Conservation (phyloP, 2,888 invertebrate species). For the Clitarchus hookeri region DNA sequence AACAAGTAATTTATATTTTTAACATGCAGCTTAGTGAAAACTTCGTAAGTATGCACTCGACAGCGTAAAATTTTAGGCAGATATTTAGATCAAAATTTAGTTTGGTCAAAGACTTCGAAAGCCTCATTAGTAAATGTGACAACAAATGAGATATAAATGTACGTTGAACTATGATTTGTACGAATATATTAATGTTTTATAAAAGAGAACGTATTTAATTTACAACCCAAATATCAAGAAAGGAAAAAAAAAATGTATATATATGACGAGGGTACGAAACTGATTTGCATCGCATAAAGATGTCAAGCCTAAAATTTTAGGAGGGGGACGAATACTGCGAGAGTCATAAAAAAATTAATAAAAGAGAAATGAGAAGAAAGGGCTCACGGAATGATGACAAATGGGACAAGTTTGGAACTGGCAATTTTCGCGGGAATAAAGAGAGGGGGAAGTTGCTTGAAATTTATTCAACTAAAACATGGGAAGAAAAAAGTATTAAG, state of each 20-base stretch:
- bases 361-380: not conserved
- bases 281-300: not conserved
- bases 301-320: not conserved
- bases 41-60: too few species aligned
- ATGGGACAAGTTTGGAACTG: not conserved
- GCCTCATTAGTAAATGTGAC: too few species aligned
- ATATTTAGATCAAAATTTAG: too few species aligned
- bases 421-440: not conserved
- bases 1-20: too few species aligned
- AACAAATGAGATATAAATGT: too few species aligned
- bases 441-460: not conserved
- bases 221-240: not conserved
- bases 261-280: not conserved
- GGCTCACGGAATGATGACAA: not conserved
- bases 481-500: not conserved
- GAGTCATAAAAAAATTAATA: not conserved
- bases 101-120: too few species aligned
- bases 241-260: too few species aligned
- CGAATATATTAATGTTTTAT: too few species aligned
- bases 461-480: slow-evolving; percentile 8
- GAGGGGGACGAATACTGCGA: not conserved
- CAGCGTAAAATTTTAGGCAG: too few species aligned
- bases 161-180: too few species aligned
- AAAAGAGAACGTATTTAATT: too few species aligned
- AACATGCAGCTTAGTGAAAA: too few species aligned